phyloP scores from a whole-genome alignment of 2,113 vertebrate genomes.

The Nibea albiflora region DNA sequence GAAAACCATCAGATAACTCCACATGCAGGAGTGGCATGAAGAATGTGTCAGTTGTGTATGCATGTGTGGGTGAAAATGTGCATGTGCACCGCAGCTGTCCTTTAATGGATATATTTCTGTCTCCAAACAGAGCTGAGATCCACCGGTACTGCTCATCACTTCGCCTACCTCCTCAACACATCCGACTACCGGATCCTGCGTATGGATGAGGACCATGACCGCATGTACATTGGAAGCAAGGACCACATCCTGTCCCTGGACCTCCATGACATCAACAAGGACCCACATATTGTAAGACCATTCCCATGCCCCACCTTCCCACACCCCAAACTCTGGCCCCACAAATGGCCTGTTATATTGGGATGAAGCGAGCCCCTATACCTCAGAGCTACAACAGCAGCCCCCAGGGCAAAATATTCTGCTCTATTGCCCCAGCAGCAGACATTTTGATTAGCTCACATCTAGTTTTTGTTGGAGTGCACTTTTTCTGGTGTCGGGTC shows the following conservation, averaged over 20 bases:
- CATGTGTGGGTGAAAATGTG: constrained; percentile 37
- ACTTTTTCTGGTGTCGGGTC: constrained; percentile 33
- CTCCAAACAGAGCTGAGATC: constrained; percentile 89
- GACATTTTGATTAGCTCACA: constrained; percentile 36
- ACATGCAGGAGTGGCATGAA: constrained; percentile 41
- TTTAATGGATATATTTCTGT: constrained; percentile 51
- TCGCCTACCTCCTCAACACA: constrained; percentile 95
- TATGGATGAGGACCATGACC: constrained; percentile 98
- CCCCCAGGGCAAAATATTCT: constrained; percentile 22
- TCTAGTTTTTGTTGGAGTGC: constrained; percentile 51
- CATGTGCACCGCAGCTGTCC: constrained; percentile 49
- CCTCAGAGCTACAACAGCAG: constrained; percentile 15
- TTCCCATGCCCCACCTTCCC: constrained; percentile 4
- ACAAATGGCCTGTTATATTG: constrained; percentile 19
- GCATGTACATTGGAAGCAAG: constrained; percentile 98
- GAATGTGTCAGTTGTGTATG: constrained; percentile 61
- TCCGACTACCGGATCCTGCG: constrained; percentile 95
- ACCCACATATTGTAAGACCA: constrained; percentile 94
- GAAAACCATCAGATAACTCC: constrained; percentile 75
- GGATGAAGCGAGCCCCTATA: constrained; percentile 37
- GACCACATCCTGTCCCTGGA: constrained; percentile 96
- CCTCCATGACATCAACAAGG: constrained; percentile 98
- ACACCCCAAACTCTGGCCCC: not conserved
- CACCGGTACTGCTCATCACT: constrained; percentile 93
- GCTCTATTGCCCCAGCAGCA: constrained; percentile 11